Base-by-base conservation (phyloP, 2,113 vertebrate genomes). In the Embiotoca jacksoni region DNA sequence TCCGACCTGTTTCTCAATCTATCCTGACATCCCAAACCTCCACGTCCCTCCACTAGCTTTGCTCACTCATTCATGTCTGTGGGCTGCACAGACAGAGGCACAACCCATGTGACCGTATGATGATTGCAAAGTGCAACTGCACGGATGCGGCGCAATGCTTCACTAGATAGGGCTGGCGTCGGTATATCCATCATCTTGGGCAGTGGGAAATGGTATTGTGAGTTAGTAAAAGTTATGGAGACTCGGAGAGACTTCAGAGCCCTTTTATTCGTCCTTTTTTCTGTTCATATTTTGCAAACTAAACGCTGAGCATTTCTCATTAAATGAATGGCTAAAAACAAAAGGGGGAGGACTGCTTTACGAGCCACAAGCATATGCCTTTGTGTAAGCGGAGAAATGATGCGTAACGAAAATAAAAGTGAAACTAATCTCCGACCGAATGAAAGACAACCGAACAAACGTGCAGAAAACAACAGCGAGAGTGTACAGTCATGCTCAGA, bases 1-100 rank as follows among this genome's bases (percentile, higher is more conserved):
- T 59, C 44, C 59, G 62, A 72, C 67, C 50, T 46, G 56, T 74
- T 77, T 54, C 54, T 57, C 76, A 85, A 85, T 83, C 80, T 69
- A 54, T 61, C 33, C 61, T 76, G 78, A 74, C 65, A 65, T 55
- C 44, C 49, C 47, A 82, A 72, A 81, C 75, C 60, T 81, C 82
- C 8, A 31, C 5, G 67, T 74, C 47, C 35, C 79, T 53, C 71
- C 52, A 30, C 46, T 23, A 55, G 53, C 68, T 52, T 62, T 0
- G 3, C 62, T 64, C 37, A 63, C 54, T 76, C 69, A 77, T 82
- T 78, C 50, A 57, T 59, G 68, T 74, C 69, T 67, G 33, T 41
- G 37, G 64, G 80, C 65, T 64, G 54, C 70, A 72, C 56, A 74
- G 54, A 80, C 7, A 33, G 41, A 61, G 41, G 33, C 63, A 49